Base-by-base conservation (phyloP, 2,888 invertebrate genomes). In the Ischnus inquisitorius region DNA sequence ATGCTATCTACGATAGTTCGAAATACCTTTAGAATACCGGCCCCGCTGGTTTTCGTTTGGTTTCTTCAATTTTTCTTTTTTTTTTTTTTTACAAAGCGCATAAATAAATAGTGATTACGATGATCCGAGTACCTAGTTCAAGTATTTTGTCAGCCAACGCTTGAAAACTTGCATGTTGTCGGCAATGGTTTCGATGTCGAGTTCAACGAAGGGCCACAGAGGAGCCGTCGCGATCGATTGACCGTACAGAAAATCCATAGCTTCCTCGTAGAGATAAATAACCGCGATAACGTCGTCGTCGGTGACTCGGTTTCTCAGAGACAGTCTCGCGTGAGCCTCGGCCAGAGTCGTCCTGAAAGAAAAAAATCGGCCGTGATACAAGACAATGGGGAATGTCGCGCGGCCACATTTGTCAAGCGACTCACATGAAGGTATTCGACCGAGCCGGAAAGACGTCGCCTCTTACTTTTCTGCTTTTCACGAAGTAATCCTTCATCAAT, bases 401-500 rank as follows among this genome's bases (percentile, higher is more conserved):
- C 2, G n/a, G 22, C 19, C 19, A 34, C 16, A 39, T 68, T 25
- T n/a, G 25, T 71, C 78, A 80, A 83, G 79, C 82, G 57, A 87
- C 91, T 89, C 84, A 92, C 92, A 92, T 88, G 10, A 89, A 90
- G 82, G 88, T 85, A 54, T 92, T 87, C 28, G 91, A 89, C 67
- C 88, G 90, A 10, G 89, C 79, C 16, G 92, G 92, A 14, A 93
- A 85, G 54, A 88, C 87, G 16, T 94, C 93, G 22, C 94, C 92
- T 57, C 94, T 90, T 22, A 92, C 89, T 41, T 90, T 89, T 68
- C 94, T 91, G 10, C 94, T 92, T 10, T 93, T 92, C 0, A 94
- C 93, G 88, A 94, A 95, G 87, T 95, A 95, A 74, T 94, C 93
- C 80, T 93, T 92, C 14, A 95, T 89, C 77, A 95, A 87, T 14